Evolutionary conservation across 1,140 invertebrate genomes (phyloP).

Genomic region (Geopemphigus sp.): DNA sequence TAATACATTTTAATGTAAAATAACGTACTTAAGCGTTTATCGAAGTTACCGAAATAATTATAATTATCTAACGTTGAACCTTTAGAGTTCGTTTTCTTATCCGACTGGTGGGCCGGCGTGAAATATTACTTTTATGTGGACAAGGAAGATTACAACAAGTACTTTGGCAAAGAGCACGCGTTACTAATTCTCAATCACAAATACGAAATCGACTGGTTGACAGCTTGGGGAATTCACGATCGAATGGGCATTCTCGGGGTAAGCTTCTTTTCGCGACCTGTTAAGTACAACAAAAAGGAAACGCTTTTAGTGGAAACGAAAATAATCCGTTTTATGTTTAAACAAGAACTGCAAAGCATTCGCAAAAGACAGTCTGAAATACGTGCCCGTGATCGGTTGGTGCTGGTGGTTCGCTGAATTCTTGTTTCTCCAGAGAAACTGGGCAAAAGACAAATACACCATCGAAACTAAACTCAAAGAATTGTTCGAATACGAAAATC

Average conservation of each 20-base stretch:
- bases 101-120: slow-evolving; percentile 88
- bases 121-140: slow-evolving; percentile 74
- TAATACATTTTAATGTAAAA: no score
- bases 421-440: slow-evolving; percentile 88
- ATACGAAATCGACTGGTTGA: slow-evolving; percentile 93
- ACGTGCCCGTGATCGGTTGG: slow-evolving; percentile 92
- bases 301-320: no score
- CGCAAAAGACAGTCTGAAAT: slow-evolving; percentile 87
- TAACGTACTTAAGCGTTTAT: no score
- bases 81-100: slow-evolving; percentile 85
- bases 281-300: not conserved
- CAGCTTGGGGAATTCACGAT: slow-evolving; percentile 84
- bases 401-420: slow-evolving; percentile 91
- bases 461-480: slow-evolving; percentile 77
- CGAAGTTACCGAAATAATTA: no score
- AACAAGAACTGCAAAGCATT: slow-evolving; percentile 91
- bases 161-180: slow-evolving; percentile 83
- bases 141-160: slow-evolving; percentile 70
- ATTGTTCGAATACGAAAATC: slow-evolving; percentile 81
- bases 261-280: slow-evolving; percentile 54
- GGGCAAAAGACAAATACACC: slow-evolving; percentile 82
- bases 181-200: slow-evolving; percentile 91
- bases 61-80: not conserved
- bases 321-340: slow-evolving; percentile 51
- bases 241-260: slow-evolving; percentile 74